Conservation (phyloP, 2,797 vertebrate genomes). For the Myotis findleyi region DNA sequence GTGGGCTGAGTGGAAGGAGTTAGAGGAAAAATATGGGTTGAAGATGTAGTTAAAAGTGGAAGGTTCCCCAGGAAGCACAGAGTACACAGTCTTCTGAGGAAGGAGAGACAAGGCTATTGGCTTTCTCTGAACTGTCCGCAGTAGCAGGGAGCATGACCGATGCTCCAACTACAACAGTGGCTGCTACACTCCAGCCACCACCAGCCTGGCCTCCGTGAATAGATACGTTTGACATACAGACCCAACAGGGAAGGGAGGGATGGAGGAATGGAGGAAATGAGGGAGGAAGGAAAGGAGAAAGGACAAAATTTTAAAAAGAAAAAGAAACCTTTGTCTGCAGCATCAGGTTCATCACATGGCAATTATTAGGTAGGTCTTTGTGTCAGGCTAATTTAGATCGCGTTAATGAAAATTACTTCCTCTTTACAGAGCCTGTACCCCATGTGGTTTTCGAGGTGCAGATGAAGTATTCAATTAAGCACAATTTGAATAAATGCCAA, state of each 20-base stretch:
- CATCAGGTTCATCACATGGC: conserved; percentile 83
- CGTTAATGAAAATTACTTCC: conserved; percentile 90
- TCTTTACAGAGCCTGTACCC: conserved; percentile 85
- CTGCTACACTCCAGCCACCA: background rate
- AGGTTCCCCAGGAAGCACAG: background rate
- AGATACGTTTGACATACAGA: conserved; percentile 78
- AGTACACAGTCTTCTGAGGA: conserved; percentile 32
- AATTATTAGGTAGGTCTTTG: conserved; percentile 87
- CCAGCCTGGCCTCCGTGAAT: conserved; percentile 78
- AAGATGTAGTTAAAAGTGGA: background rate
- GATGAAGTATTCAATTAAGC: conserved; percentile 88
- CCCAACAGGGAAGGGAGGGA: conserved; percentile 53
- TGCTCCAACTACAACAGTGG: background rate
- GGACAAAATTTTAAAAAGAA: background rate
- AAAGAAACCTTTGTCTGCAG: conserved; percentile 78
- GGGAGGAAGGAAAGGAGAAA: background rate
- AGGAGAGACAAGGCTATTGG: conserved; percentile 32
- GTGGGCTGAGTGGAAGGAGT: background rate
- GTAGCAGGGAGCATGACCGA: conserved; percentile 48
- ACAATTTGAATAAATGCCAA: conserved; percentile 88
- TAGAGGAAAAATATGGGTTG: background rate
- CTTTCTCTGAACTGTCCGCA: conserved; percentile 64
- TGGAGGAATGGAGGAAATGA: background rate
- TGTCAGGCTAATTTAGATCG: conserved; percentile 88
- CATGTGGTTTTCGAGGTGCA: conserved; percentile 87